Percentiles rank a stretch among this genome's conserved stretches.
Conservation (phyloP, 2,888 invertebrate species). For the Pyralis farinalis region DNA sequence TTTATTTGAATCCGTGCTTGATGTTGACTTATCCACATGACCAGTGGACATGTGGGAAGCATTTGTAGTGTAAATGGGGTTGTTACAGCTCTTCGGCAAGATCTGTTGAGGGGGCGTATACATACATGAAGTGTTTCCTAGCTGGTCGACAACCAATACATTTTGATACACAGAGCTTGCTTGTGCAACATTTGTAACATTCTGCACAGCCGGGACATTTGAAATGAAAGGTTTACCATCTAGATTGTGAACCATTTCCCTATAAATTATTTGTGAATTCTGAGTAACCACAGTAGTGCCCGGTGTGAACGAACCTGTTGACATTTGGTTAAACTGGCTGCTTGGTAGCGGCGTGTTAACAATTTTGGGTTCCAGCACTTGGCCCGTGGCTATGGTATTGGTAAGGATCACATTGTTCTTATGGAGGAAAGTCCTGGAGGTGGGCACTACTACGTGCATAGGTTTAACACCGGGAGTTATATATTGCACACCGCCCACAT, state of each 20-base stretch:
- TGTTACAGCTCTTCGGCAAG: slow-evolving; percentile 45
- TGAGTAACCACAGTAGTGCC: slow-evolving; percentile 69
- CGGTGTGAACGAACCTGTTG: slow-evolving; percentile 52
- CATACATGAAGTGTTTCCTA: slow-evolving; percentile 69
- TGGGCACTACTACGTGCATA: slow-evolving; percentile 57
- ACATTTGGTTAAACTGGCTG: slow-evolving; percentile 54
- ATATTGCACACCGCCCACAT: slow-evolving; percentile 59
- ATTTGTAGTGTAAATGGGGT: slow-evolving; percentile 43
- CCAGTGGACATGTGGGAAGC: slow-evolving; percentile 29
- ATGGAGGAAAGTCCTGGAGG: slow-evolving; percentile 62
- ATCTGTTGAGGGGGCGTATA: slow-evolving; percentile 56
- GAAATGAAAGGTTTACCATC: slow-evolving; percentile 68
- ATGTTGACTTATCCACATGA: slow-evolving; percentile 36
- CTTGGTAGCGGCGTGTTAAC: slow-evolving; percentile 39
- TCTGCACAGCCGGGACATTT: slow-evolving; percentile 57
- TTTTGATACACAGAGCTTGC: slow-evolving; percentile 69
- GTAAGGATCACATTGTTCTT: slow-evolving; percentile 69
- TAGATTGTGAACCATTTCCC: slow-evolving; percentile 71
- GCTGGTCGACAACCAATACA: slow-evolving; percentile 73
- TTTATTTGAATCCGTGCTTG: slow-evolving; percentile 51
- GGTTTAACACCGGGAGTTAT: slow-evolving; percentile 53
- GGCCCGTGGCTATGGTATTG: slow-evolving; percentile 46
- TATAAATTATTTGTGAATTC: slow-evolving; percentile 72
- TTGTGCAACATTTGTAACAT: slow-evolving; percentile 58
- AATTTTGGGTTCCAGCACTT: slow-evolving; percentile 48